Conservation (phyloP, 2,888 invertebrate genomes). For the Napeogenes inachia region DNA sequence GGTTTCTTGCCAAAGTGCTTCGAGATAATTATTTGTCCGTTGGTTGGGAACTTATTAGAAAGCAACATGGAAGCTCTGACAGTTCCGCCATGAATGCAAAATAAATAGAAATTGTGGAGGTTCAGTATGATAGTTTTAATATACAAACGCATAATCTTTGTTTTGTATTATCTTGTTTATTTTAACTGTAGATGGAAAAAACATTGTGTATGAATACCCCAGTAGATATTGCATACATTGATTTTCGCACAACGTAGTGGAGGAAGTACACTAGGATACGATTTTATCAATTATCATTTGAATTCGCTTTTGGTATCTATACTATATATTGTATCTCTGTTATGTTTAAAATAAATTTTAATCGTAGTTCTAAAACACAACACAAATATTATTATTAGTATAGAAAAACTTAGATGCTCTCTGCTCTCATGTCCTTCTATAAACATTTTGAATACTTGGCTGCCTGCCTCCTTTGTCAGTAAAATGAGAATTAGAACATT, state of each 20-base stretch:
- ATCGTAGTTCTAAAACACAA: too few relatives aligned
- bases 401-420: too few relatives aligned
- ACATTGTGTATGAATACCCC: too few relatives aligned
- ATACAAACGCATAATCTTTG: neutral
- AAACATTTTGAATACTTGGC: too few relatives aligned
- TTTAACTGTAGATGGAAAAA: neutral
- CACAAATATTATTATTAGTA: too few relatives aligned
- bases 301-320: neutral
- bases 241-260: constrained; percentile 19
- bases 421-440: too few relatives aligned
- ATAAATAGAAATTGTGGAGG: constrained; percentile 77
- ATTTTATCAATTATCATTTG: constrained; percentile 9
- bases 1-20: constrained; percentile 30
- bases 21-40: constrained; percentile 25
- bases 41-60: constrained; percentile 50
- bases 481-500: too few relatives aligned
- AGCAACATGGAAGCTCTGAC: constrained; percentile 79
- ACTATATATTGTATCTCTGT: neutral
- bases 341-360: too few relatives aligned
- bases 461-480: too few relatives aligned
- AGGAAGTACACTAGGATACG: constrained; percentile 20
- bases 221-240: constrained; percentile 6
- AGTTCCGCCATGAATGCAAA: constrained; percentile 79
- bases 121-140: constrained; percentile 36
- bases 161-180: neutral